A percentile compares a stretch with the other conserved stretches of the same genome.
phyloP scores from a whole-genome alignment of 2,113 vertebrate species.

The Petromus typicus region DNA sequence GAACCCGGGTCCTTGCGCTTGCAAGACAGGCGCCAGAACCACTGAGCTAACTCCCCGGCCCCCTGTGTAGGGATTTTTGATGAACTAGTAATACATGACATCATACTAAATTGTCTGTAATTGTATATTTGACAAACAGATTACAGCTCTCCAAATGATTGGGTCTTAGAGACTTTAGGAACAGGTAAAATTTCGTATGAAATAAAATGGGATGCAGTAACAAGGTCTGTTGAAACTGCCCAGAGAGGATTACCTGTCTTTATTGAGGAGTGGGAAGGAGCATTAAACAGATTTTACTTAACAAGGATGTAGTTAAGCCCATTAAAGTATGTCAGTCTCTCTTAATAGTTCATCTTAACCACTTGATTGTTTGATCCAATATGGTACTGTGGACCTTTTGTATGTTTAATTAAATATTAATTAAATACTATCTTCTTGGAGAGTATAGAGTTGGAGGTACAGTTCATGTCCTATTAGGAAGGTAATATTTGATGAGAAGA shows the following conservation, averaged over 20 bases:
- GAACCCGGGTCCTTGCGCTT: no score
- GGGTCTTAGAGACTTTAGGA: background rate
- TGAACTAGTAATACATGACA: background rate
- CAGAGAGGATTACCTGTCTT: background rate
- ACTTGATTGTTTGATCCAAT: background rate
- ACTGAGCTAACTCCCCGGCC: no score
- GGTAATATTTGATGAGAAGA: background rate
- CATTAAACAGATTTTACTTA: conserved; percentile 9
- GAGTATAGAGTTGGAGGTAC: background rate
- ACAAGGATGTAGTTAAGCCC: background rate
- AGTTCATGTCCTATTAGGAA: background rate
- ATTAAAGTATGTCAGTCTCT: background rate
- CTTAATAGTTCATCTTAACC: background rate
- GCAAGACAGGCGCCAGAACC: no score
- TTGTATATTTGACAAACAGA: background rate
- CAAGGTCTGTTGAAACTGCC: background rate
- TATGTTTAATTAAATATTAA: no score
- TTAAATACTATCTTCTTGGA: background rate
- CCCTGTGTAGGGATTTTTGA: no score
- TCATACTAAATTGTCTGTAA: background rate
- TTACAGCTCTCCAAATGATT: background rate
- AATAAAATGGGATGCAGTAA: background rate
- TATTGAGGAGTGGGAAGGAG: background rate
- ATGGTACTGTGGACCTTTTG: background rate
- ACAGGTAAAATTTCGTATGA: background rate